A percentile compares a stretch with the other conserved stretches of the same genome.
Evolutionary conservation across 1,140 invertebrate species (phyloP).

Genomic region (Theocolax elegans): DNA sequence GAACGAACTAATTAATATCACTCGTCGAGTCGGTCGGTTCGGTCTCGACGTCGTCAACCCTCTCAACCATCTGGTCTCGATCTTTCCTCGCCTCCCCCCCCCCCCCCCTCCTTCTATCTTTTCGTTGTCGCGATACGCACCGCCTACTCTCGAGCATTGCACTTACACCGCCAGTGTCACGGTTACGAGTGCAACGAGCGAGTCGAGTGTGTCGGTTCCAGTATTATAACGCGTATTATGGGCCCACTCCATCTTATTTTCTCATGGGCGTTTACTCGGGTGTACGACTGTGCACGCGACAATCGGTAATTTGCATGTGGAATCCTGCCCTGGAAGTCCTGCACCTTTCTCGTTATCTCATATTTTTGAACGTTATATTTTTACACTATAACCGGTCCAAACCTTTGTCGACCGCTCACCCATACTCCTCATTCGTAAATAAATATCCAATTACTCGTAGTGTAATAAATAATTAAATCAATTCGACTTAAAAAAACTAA

Average conservation of each 20-base stretch:
- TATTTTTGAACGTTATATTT: too few species aligned
- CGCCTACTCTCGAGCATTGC: neutral
- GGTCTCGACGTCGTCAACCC: neutral
- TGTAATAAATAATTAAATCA: too few species aligned
- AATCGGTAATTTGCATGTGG: slow-evolving; percentile 16
- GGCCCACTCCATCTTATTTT: too few species aligned
- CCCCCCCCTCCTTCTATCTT: neutral
- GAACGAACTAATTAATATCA: slow-evolving; percentile 39
- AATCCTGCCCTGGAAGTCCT: neutral
- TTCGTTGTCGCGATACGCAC: neutral
- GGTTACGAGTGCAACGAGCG: neutral
- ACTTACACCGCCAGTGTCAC: neutral
- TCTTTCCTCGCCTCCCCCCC: neutral
- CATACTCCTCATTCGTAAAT: too few species aligned
- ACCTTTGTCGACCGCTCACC: too few species aligned
- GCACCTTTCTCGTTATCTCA: too few species aligned
- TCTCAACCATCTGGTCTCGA: slow-evolving; percentile 10
- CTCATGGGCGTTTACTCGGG: too few species aligned
- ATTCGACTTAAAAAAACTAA: too few species aligned
- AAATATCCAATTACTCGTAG: too few species aligned
- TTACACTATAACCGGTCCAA: too few species aligned
- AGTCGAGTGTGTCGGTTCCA: neutral
- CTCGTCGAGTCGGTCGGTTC: neutral
- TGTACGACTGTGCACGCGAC: too few species aligned
- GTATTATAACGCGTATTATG: too few species aligned